Conservation (phyloP, 2,888 invertebrate species). For the Petrolisthes manimaculis region DNA sequence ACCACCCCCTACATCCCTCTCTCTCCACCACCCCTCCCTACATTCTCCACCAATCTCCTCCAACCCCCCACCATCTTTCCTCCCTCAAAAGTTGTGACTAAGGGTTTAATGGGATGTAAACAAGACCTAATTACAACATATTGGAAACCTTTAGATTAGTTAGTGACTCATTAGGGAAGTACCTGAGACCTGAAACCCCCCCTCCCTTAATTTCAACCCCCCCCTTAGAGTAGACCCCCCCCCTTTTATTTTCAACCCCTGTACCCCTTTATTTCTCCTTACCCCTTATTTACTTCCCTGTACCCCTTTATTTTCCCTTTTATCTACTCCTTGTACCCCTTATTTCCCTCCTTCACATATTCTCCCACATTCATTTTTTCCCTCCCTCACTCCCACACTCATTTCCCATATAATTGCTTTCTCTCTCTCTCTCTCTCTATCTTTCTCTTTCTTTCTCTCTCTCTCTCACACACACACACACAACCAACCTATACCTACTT, state of each 20-base stretch:
- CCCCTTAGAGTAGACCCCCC: too few relatives aligned
- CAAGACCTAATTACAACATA: too few relatives aligned
- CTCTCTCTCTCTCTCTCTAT: conserved; percentile 9
- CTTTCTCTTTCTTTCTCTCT: too few relatives aligned
- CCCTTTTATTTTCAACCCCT: not conserved
- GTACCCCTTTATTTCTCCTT: not conserved
- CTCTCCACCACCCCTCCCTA: not conserved
- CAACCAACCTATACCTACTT: not conserved
- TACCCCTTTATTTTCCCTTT: too few relatives aligned
- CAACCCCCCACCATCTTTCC: not conserved
- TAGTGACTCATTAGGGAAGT: too few relatives aligned
- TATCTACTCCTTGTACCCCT: not conserved
- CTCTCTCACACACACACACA: not conserved
- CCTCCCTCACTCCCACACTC: not conserved
- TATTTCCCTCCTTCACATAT: not conserved
- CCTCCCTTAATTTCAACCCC: too few relatives aligned
- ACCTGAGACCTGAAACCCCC: too few relatives aligned
- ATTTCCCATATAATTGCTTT: not conserved
- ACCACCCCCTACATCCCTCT: not conserved
- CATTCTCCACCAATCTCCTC: not conserved
- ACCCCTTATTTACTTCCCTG: not conserved
- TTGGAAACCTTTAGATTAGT: too few relatives aligned
- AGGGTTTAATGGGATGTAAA: too few relatives aligned
- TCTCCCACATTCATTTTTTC: not conserved
- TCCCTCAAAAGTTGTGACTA: too few relatives aligned